These are phyloP conservation scores for Xestia xanthographa DNA, from an alignment of 2,888 invertebrate species.

Conservation along the genomic window DNA sequence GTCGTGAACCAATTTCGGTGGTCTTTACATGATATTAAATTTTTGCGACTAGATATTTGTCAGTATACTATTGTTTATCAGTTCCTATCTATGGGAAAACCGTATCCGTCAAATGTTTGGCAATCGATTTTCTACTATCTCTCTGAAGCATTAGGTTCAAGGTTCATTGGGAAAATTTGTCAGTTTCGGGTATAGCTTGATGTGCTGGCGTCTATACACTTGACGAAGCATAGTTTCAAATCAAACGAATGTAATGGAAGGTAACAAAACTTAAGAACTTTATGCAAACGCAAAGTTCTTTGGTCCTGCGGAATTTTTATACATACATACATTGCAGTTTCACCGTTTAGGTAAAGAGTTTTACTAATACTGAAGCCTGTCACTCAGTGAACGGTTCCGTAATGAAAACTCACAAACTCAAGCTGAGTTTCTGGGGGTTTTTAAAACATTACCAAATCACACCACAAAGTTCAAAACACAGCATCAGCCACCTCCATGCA, in stretches of 20 bases:
- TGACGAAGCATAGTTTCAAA: not conserved
- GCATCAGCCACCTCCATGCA: slow-evolving; percentile 39
- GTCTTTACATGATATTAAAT: not conserved
- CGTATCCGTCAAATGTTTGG: not conserved
- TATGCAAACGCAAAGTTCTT: not conserved
- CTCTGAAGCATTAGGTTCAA: too few relatives aligned
- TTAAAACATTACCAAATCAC: slow-evolving; percentile 8
- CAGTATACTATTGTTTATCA: not conserved
- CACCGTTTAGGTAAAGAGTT: not conserved
- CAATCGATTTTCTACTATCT: too few relatives aligned
- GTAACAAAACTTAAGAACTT: not conserved
- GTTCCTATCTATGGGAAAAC: not conserved
- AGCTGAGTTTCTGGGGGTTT: too few relatives aligned
- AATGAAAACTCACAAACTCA: not conserved
- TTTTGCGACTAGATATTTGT: not conserved
- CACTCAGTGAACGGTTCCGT: not conserved
- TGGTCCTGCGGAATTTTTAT: not conserved
- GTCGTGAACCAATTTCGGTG: not conserved
- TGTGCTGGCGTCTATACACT: too few relatives aligned
- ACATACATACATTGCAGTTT: not conserved
- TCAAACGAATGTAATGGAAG: not conserved
- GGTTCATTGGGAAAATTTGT: too few relatives aligned
- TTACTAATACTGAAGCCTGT: not conserved
- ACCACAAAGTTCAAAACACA: slow-evolving; percentile 32
- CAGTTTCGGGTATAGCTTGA: too few relatives aligned